Evolutionary conservation across 1,140 invertebrate species (phyloP), one percentile per base, ranked within the genome.

Genomic region (Whitmania pigra): DNA sequence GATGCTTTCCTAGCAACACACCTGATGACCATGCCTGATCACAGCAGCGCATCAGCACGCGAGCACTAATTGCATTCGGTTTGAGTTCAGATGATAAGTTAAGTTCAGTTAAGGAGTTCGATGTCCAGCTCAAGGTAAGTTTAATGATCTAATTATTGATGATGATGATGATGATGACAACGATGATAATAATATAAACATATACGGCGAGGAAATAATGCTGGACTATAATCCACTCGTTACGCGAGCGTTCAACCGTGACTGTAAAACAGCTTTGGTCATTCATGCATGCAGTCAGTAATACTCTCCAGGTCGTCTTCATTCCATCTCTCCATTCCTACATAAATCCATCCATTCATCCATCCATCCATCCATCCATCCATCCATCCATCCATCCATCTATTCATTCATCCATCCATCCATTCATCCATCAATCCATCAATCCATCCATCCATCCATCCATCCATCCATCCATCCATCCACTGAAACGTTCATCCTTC

Each of bases 91-190:
- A 49, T 13, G 43, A 49, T 49, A 13, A 49, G 43, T 49, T 49
- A 5, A 1, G 43, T 11, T 49, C 5, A 49, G 43, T 49, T 49
- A 5, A 1, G 43, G 2, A 49, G 43, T 49, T 49, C 43, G 13
- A 49, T 49, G 13, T 49, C 9, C 43, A 49, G 43, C 43, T 49
- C 0, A 36, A 36, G 31, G 31, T n/a, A n/a, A 36, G 31, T 36
- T 25, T 57, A 9, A 57, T 57, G 54, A 57, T n/a, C n/a, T n/a
- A n/a, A n/a, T n/a, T 63, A 18, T 11, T n/a, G 57, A 63, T 63
- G 29, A n/a, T 63, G 57, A 63, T 63, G 57, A 63, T 63, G 57
- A 63, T n/a, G 57, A 63, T 63, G 57, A 63, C 29, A 18, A 25
- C 57, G 57, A 63, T 15, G 57, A 63, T n/a, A 18, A 31, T 63